Conservation (phyloP, 2,113 vertebrate species). For the Opisthocomus hoazin region DNA sequence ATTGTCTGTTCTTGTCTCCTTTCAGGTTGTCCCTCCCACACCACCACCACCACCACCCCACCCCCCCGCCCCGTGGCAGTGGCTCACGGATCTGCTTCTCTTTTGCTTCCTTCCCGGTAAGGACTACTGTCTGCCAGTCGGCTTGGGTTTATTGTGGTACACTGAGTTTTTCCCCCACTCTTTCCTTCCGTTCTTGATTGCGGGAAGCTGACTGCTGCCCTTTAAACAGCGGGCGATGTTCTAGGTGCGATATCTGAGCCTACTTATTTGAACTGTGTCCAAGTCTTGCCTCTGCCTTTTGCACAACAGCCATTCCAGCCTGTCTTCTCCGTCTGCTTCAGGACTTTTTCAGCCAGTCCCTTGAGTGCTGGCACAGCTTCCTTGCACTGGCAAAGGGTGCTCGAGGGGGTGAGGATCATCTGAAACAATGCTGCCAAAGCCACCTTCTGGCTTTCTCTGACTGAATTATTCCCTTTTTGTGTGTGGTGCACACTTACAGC, state of each 20-base stretch:
- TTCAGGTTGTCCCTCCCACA: neutral
- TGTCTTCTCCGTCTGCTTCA: neutral
- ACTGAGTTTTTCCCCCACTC: neutral
- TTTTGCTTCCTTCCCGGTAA: neutral
- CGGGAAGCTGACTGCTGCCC: too few species aligned
- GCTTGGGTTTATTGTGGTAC: fast-evolving
- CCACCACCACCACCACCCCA: too few species aligned
- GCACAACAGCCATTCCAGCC: neutral
- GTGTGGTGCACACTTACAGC: neutral
- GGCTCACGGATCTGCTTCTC: neutral
- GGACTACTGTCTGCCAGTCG: neutral
- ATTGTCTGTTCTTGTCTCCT: neutral
- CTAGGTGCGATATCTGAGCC: neutral
- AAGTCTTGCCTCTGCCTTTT: neutral
- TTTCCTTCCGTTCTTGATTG: neutral
- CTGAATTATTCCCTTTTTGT: neutral
- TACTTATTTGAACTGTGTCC: neutral
- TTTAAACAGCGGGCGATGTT: neutral
- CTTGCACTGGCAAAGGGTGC: neutral
- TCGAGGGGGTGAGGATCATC: neutral
- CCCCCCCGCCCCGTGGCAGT: neutral
- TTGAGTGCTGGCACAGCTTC: neutral
- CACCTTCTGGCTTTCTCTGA: neutral
- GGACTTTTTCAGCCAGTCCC: neutral
- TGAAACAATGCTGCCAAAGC: neutral